These are phyloP conservation scores for Drosophila setifemur DNA, from an alignment of 1,140 invertebrate genomes.

Conservation along the genomic window DNA sequence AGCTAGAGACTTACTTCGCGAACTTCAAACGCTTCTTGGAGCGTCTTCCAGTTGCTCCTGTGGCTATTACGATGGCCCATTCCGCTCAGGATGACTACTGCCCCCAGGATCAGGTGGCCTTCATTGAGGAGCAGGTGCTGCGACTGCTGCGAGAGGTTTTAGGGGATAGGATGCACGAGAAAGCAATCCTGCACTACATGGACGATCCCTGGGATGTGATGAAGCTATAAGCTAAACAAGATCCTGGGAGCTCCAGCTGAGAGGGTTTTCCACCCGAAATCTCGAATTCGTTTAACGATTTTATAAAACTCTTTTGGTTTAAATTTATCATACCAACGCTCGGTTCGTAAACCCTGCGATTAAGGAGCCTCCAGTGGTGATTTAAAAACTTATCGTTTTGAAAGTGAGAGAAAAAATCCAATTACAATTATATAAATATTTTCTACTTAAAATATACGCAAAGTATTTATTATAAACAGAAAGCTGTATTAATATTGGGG, in stretches of 20 bases:
- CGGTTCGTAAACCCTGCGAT: neutral
- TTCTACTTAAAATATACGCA: conserved; percentile 63
- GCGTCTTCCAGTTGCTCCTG: conserved; percentile 86
- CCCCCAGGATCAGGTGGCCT: conserved; percentile 89
- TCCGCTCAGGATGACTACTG: conserved; percentile 95
- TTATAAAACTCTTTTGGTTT: neutral
- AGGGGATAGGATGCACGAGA: conserved; percentile 67
- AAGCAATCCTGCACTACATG: conserved; percentile 76
- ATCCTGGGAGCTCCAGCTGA: neutral
- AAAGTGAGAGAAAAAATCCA: conserved; percentile 34
- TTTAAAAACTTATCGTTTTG: conserved; percentile 21
- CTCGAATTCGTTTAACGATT: neutral
- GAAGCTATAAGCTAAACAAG: conserved; percentile 62
- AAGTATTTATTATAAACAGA: conserved; percentile 65
- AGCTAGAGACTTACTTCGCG: conserved; percentile 86
- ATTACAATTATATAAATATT: conserved; percentile 45
- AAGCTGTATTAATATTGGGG: no score
- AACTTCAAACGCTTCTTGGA: conserved; percentile 86
- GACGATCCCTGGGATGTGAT: conserved; percentile 81
- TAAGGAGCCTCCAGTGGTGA: conserved; percentile 3
- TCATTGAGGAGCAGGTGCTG: conserved; percentile 87
- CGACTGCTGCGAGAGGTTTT: conserved; percentile 81
- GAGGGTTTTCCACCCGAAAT: neutral
- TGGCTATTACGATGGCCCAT: conserved; percentile 90
- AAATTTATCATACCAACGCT: neutral